Evolutionary conservation across 2,113 vertebrate genomes (phyloP).

Genomic region (Mesitornis unicolor): DNA sequence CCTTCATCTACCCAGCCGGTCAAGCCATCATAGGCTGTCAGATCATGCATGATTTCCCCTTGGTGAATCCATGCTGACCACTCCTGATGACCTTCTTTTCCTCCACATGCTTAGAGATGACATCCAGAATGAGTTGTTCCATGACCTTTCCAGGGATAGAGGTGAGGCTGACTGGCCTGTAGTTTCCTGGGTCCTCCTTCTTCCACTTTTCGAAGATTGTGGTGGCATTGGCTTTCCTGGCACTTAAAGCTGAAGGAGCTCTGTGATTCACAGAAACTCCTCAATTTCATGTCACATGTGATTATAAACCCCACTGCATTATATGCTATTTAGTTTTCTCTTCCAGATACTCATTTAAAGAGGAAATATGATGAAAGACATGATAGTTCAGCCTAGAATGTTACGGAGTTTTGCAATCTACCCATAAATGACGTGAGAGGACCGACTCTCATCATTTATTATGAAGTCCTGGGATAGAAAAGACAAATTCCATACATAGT

Average conservation of each 20-base stretch:
- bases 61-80: too few relatives aligned
- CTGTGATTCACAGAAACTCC: neutral
- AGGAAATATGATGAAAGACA: neutral
- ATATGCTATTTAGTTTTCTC: neutral
- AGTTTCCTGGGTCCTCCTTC: too few relatives aligned
- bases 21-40: too few relatives aligned
- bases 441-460: neutral
- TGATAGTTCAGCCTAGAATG: neutral
- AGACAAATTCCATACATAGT: neutral
- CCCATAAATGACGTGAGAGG: neutral
- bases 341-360: neutral
- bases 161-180: too few relatives aligned
- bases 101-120: too few relatives aligned
- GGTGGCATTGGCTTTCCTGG: too few relatives aligned
- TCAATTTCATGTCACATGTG: neutral
- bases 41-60: too few relatives aligned
- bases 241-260: neutral
- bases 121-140: too few relatives aligned
- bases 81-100: too few relatives aligned
- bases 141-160: too few relatives aligned
- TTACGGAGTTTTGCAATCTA: neutral
- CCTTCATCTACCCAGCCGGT: too few relatives aligned
- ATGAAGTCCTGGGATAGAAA: neutral
- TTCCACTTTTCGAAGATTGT: too few relatives aligned
- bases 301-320: neutral